Percentiles rank a stretch among this genome's conserved stretches.
phyloP scores from a whole-genome alignment of 2,113 vertebrate genomes.

The Entomyzon cyanotis region DNA sequence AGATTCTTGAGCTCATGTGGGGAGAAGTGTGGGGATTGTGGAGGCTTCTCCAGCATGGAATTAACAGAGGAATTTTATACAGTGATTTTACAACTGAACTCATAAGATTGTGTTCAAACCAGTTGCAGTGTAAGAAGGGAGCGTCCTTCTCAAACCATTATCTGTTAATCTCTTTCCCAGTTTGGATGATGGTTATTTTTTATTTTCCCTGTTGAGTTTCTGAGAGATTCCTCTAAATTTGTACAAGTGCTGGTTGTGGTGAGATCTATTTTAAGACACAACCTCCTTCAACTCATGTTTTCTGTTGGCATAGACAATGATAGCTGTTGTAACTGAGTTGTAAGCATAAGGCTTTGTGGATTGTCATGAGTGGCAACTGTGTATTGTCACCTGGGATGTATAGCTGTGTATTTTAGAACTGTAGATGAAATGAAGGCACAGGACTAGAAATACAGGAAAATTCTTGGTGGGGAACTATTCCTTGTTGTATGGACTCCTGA shows the following conservation, averaged over 20 bases:
- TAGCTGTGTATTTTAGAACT: neutral
- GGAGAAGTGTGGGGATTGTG: neutral
- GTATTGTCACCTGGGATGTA: neutral
- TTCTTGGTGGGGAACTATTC: neutral
- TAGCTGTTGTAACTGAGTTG: neutral
- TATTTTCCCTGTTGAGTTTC: neutral
- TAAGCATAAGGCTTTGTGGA: neutral
- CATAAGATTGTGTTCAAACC: neutral
- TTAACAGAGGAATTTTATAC: neutral
- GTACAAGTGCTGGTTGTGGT: neutral
- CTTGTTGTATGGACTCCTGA: neutral
- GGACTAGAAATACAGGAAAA: neutral
- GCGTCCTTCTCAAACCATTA: neutral
- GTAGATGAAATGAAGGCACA: neutral
- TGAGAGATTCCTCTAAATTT: neutral
- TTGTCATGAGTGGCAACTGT: neutral
- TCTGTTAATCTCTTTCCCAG: neutral
- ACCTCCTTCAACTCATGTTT: neutral
- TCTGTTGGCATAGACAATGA: neutral
- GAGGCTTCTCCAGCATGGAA: neutral
- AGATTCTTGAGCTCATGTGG: neutral
- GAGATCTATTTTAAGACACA: neutral
- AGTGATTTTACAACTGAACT: neutral
- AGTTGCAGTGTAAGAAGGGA: neutral
- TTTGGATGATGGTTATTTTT: neutral